Evolutionary conservation across 2,113 vertebrate species (phyloP).

Genomic region (Micronisus gabar): DNA sequence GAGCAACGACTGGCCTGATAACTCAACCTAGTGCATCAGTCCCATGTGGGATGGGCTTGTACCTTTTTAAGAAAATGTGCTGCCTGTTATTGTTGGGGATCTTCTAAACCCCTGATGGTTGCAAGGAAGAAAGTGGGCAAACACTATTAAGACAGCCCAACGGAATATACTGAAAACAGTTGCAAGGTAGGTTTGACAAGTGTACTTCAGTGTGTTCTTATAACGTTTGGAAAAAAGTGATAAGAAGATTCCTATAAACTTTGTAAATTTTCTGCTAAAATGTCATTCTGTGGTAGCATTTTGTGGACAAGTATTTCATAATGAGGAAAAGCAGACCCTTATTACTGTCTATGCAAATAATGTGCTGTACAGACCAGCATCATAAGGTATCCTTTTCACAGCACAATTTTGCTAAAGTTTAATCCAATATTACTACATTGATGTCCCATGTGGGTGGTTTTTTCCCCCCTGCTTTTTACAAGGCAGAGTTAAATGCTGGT

Average conservation of each 20-base stretch:
- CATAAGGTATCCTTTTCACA: neutral
- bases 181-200: neutral
- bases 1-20: neutral
- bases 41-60: neutral
- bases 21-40: neutral
- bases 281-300: neutral
- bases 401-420: neutral
- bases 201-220: neutral
- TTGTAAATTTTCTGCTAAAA: neutral
- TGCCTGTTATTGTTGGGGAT: neutral
- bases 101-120: neutral
- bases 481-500: neutral
- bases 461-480: neutral
- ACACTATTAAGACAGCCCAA: neutral
- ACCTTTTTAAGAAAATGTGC: neutral
- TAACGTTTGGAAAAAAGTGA: neutral
- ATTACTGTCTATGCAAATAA: neutral
- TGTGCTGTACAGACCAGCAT: neutral
- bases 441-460: neutral
- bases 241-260: neutral
- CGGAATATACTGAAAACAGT: neutral
- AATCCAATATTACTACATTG: neutral
- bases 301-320: neutral
- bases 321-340: neutral
- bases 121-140: neutral